phyloP scores from a whole-genome alignment of 2,888 invertebrate genomes.

The Halocaridina rubra region DNA sequence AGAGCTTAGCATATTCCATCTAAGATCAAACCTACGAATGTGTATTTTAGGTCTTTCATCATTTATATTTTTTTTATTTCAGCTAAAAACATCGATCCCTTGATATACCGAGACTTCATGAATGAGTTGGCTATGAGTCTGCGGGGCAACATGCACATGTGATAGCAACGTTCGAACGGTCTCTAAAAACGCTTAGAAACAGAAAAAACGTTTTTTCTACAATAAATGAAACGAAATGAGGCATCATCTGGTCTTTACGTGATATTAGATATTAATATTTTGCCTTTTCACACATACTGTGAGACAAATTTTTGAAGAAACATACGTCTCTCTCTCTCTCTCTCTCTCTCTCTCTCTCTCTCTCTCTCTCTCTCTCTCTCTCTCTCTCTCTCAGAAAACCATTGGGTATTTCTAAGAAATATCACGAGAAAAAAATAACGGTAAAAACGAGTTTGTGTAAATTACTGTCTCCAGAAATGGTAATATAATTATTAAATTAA shows the following conservation, averaged over 20 bases:
- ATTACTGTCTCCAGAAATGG: too few relatives aligned
- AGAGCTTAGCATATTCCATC: too few relatives aligned
- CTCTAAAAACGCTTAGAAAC: background rate
- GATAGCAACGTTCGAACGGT: background rate
- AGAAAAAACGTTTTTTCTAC: background rate
- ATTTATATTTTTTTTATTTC: background rate
- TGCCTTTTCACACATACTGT: background rate
- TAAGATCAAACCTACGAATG: too few relatives aligned
- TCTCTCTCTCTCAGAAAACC: background rate
- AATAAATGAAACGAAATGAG: background rate
- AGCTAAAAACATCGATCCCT: constrained; percentile 80
- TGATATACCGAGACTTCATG: constrained; percentile 86
- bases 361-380: constrained; percentile 6
- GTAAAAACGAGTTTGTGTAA: too few relatives aligned
- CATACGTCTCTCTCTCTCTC: background rate
- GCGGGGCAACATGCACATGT: constrained; percentile 17
- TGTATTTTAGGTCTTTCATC: too few relatives aligned
- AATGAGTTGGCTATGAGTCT: constrained; percentile 74
- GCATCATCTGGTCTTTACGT: background rate
- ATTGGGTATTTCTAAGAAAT: background rate
- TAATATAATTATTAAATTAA: too few relatives aligned
- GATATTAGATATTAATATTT: background rate
- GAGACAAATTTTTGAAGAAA: background rate
- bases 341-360: constrained; percentile 2
- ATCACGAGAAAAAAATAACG: background rate